Conservation (phyloP, 2,888 invertebrate genomes). For the Drosophila anomelani region DNA sequence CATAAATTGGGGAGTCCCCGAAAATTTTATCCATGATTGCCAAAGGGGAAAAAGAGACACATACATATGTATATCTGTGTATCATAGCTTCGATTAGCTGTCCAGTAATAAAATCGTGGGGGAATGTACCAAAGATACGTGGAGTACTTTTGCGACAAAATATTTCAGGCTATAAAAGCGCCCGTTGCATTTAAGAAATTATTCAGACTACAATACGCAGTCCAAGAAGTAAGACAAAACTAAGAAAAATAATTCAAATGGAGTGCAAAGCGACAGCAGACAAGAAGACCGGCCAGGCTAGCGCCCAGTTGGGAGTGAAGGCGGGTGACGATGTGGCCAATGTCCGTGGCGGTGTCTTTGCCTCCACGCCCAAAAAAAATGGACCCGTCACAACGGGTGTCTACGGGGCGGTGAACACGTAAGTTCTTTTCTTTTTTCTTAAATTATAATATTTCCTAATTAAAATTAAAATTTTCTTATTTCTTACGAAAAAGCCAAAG, state of each 20-base stretch:
- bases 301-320: constrained; percentile 50
- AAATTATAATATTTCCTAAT: background rate
- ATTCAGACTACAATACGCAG: constrained; percentile 22
- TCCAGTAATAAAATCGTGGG: background rate
- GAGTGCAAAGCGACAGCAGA: constrained; percentile 61
- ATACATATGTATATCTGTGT: no score
- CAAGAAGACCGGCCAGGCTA: constrained; percentile 65
- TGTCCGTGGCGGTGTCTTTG: constrained; percentile 72
- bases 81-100: constrained; percentile 15
- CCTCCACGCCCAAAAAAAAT: constrained; percentile 54
- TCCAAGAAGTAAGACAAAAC: constrained; percentile 2
- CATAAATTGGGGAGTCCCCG: constrained; percentile 25
- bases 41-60: constrained; percentile 33
- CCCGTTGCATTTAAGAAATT: background rate
- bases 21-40: background rate
- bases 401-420: constrained; percentile 72
- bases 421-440: constrained; percentile 33
- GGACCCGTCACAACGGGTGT: constrained; percentile 75
- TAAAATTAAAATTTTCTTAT: background rate
- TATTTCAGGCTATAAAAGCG: constrained; percentile 35
- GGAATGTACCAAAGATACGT: constrained; percentile 23
- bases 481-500: constrained; percentile 63
- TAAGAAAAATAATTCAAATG: constrained; percentile 41
- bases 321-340: constrained; percentile 62
- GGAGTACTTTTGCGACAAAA: constrained; percentile 17